Base-by-base conservation (phyloP, 2,113 vertebrate genomes). In the Coturnix japonica region DNA sequence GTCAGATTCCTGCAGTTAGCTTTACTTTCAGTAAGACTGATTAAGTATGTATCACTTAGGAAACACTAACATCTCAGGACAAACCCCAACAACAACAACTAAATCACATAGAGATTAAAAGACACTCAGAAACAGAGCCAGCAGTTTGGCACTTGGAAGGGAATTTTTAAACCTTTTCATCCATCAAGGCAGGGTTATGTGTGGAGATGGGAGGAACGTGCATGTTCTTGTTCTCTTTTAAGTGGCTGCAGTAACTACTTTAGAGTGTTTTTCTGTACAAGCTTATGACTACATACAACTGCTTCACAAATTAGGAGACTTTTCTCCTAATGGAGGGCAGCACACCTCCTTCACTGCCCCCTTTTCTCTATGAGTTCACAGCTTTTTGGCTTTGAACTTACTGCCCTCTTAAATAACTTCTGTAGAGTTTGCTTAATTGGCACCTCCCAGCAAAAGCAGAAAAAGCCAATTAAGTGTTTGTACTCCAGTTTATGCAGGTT, bases 171-270 rank as follows among this genome's bases (percentile, higher is more conserved):
- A 37, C 23, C 17, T 43, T 18, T 23, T 13, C 6, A 11, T 21
- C 41, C 15, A 11, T 2, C 0, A 0, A 1, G 11, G 39, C 5
- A 2, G 43, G 17, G 11, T 4, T 57, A 31, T 57, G 30, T n/a
- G 54, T 57, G 54, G 30, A 57, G 53, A 30, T n/a, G 54, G 54
- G 54, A 18, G 31, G 31, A 57, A n/a, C 8, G 3, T 7, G 4
- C 17, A 21, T 0, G 0, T n/a, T 65, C 30, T 6, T 28, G 37
- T 28, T 39, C 17, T 67, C 35, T 33, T 30, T 37, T 11, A 2
- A 57, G 23, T 5, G 13, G 31, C 11, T 1, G 6, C 46, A 80
- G 49, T 9, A 82, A 11, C 33, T 70, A 25, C 37, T 66, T 43
- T 1, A 13, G 16, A 28, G 28, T 35, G 4, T n/a, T 49, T 49